These are phyloP conservation scores for Odontomyia ornata DNA, from an alignment of 2,888 invertebrate genomes.

Conservation along the genomic window DNA sequence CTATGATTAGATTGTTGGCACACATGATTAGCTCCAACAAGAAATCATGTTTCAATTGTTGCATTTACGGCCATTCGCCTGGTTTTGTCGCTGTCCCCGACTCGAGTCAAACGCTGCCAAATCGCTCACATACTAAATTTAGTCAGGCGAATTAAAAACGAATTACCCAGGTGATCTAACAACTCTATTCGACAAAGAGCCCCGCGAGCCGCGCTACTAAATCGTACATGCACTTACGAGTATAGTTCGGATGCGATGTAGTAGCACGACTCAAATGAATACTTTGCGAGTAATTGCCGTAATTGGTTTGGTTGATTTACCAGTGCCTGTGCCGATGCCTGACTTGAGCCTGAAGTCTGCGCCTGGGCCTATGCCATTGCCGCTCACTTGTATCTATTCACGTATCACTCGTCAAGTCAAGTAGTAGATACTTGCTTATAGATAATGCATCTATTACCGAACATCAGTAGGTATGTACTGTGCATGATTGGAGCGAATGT, in stretches of 20 bases:
- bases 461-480: neutral
- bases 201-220: neutral
- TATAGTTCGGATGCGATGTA: constrained; percentile 1
- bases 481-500: neutral
- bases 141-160: constrained; percentile 41
- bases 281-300: constrained; percentile 36
- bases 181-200: constrained; percentile 21
- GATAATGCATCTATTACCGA: constrained; percentile 38
- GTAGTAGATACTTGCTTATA: constrained; percentile 24
- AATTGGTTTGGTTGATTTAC: constrained; percentile 36
- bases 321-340: constrained; percentile 6
- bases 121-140: constrained; percentile 26
- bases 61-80: constrained; percentile 21
- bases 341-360: neutral
- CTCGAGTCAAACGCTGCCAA: neutral
- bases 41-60: constrained; percentile 30
- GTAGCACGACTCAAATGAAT: constrained; percentile 26
- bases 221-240: neutral
- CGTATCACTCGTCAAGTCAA: constrained; percentile 33
- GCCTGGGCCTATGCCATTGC: neutral
- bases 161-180: constrained; percentile 41
- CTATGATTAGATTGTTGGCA: too few species aligned
- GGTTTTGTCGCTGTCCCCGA: neutral
- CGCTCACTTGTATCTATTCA: constrained; percentile 19
- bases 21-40: neutral